Evolutionary conservation across 2,888 invertebrate species (phyloP).

Genomic region (Vandiemenella viatica): DNA sequence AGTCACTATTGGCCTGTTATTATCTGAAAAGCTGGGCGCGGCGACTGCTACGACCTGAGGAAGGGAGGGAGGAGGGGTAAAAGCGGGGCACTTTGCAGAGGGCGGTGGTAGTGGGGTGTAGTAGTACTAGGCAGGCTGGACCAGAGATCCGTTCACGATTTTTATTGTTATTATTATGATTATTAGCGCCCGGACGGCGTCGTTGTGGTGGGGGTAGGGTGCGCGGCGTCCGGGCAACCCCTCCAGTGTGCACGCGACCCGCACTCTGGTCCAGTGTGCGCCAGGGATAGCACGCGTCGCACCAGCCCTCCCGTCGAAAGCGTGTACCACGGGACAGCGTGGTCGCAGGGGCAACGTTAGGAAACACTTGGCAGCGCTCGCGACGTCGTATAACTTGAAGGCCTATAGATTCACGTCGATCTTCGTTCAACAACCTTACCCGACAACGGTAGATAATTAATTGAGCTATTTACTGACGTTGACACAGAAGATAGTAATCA

Average conservation of each 20-base stretch:
- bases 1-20: constrained; percentile 14
- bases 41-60: too few species aligned
- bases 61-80: too few species aligned
- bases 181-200: constrained; percentile 7
- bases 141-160: constrained; percentile 5
- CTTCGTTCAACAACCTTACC: too few species aligned
- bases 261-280: neutral
- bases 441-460: too few species aligned
- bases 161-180: constrained; percentile 13
- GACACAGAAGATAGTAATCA: too few species aligned
- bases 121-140: too few species aligned
- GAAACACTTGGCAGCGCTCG: neutral
- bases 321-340: neutral
- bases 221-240: neutral
- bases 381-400: too few species aligned
- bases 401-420: too few species aligned
- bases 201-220: constrained; percentile 1
- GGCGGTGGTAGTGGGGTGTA: too few species aligned
- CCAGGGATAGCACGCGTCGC: neutral
- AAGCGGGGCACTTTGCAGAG: constrained; percentile 2
- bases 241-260: neutral
- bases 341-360: neutral
- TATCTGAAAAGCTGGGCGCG: constrained; percentile 9
- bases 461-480: too few species aligned
- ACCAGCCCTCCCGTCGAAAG: neutral